Evolutionary conservation across 2,888 invertebrate genomes (phyloP).

Genomic region (Aricia artaxerxes): DNA sequence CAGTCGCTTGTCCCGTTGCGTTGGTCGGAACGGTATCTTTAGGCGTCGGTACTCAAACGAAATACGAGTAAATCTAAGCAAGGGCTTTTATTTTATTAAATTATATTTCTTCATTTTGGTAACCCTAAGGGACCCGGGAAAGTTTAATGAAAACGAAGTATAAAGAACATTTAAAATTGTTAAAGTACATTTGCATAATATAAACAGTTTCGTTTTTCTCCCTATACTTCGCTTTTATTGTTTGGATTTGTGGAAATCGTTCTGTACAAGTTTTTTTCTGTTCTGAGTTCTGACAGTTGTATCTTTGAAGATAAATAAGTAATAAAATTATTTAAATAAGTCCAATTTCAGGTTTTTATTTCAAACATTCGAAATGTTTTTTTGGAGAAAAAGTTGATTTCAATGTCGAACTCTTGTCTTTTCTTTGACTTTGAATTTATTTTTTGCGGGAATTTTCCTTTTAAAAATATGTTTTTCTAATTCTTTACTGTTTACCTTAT

Average conservation of each 20-base stretch:
- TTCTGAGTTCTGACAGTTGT: background rate
- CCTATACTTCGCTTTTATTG: background rate
- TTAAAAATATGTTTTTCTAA: background rate
- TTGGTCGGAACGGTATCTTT: no score
- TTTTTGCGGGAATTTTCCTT: background rate
- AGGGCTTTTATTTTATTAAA: background rate
- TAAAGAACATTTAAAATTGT: constrained; percentile 30
- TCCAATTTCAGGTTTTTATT: background rate
- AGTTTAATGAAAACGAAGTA: constrained; percentile 30
- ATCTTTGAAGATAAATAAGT: constrained; percentile 19
- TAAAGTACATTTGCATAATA: constrained; percentile 27
- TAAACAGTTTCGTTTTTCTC: constrained; percentile 19
- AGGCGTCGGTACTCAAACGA: no score
- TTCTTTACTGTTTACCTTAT: background rate
- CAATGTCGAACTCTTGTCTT: background rate
- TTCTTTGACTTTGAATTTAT: background rate
- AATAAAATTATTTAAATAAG: background rate
- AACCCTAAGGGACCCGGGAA: constrained; percentile 14
- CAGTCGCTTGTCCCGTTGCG: no score
- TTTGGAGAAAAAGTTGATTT: background rate
- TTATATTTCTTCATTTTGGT: constrained; percentile 7
- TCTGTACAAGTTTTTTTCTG: background rate
- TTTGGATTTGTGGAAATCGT: constrained; percentile 15
- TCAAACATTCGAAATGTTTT: background rate
- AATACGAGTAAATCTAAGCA: background rate